These are phyloP conservation scores for Synanthedon formicaeformis DNA, from an alignment of 2,888 invertebrate genomes.

Conservation along the genomic window DNA sequence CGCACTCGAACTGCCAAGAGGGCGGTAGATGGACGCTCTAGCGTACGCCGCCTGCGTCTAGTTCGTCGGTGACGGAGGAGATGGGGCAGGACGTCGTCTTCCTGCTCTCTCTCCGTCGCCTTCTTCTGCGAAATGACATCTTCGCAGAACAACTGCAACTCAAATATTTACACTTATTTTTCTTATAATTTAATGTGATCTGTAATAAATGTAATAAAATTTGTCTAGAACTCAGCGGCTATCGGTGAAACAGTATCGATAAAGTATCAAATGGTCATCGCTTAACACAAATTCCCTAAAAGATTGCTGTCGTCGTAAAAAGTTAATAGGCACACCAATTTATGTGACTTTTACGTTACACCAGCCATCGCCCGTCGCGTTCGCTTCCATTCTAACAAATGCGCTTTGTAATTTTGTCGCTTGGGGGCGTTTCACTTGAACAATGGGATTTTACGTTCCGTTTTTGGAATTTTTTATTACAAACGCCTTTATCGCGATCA, in stretches of 20 bases:
- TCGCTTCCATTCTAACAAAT: conserved; percentile 20
- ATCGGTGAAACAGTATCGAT: conserved; percentile 5
- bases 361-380: conserved; percentile 4
- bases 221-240: too few species aligned
- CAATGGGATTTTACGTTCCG: conserved; percentile 32
- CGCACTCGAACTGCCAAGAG: too few species aligned
- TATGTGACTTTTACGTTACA: conserved; percentile 25
- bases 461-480: conserved; percentile 28
- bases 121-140: too few species aligned
- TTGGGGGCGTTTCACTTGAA: conserved; percentile 25
- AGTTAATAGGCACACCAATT: conserved; percentile 35
- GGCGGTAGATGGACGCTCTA: too few species aligned
- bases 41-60: too few species aligned
- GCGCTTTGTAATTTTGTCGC: conserved; percentile 25
- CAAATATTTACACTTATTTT: too few species aligned
- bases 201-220: too few species aligned
- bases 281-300: background rate
- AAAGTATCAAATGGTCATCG: conserved; percentile 7
- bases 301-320: conserved; percentile 28
- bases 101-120: too few species aligned
- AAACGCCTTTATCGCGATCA: conserved; percentile 26
- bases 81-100: too few species aligned
- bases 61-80: too few species aligned
- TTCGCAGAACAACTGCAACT: too few species aligned
- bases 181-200: too few species aligned